Conservation (phyloP, 2,113 vertebrate species). For the Tonatia bakeri region DNA sequence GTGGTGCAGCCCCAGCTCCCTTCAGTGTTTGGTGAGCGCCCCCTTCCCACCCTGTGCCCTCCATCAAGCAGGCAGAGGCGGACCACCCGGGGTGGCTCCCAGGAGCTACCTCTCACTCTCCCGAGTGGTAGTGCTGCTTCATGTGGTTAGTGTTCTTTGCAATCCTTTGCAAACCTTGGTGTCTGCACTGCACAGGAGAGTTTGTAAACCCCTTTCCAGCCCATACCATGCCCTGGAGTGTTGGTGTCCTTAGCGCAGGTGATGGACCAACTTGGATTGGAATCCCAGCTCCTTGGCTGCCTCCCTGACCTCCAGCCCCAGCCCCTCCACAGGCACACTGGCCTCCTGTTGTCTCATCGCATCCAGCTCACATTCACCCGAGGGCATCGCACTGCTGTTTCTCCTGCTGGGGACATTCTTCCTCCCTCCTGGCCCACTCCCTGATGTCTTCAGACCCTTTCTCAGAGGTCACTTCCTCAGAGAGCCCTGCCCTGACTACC, state of each 20-base stretch:
- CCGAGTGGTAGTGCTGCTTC: rapidly evolving
- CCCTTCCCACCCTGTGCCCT: background rate
- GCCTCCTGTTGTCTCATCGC: background rate
- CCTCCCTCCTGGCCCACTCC: background rate
- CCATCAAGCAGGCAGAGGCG: background rate
- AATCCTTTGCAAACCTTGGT: background rate
- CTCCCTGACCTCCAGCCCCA: background rate
- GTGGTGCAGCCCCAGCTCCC: background rate
- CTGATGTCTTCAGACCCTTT: background rate
- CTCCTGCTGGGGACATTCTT: background rate
- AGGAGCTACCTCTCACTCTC: background rate
- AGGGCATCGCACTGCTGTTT: background rate
- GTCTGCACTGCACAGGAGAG: background rate
- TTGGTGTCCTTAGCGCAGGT: background rate
- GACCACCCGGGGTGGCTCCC: background rate
- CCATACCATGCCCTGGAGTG: background rate
- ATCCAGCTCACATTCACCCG: background rate
- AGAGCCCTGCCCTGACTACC: background rate
- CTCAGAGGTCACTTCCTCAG: background rate
- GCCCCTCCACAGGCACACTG: no score
- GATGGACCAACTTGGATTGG: background rate
- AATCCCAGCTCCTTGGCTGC: background rate
- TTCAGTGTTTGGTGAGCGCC: background rate
- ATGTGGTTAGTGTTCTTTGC: no score
- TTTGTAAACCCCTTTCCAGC: background rate